Evolutionary conservation across 2,888 invertebrate genomes (phyloP), one percentile per base, ranked within the genome.

Genomic region (Lordiphosa fenestrarum): DNA sequence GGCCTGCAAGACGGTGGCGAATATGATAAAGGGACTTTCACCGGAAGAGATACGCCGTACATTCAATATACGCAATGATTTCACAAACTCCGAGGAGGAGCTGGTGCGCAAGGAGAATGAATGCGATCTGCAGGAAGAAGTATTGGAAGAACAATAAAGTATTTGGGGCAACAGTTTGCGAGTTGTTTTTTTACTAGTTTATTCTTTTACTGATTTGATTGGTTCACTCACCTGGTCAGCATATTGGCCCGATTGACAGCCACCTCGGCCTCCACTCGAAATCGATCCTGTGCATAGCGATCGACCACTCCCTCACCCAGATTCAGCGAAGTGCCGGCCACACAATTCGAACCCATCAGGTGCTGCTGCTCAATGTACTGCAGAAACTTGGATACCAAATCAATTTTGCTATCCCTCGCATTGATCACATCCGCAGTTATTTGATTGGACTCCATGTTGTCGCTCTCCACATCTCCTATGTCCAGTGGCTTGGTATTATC

Each of bases 171-270:
- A 25, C 6, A 25, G 7, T 7, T 25, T 25, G 25, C 4, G 19
- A 4, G 1, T 19, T 4, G 19, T 2, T n/a, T n/a, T n/a, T n/a
- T n/a, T n/a, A n/a, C n/a, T n/a, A n/a, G n/a, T n/a, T n/a, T n/a
- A n/a, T n/a, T n/a, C 6, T 25, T 33, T 15, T 15, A 15, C 2
- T 23, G 7, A 15, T 21, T 23, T 33, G 2, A 42, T 13, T 13
- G 25, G 30, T 7, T 41, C n/a, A 83, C 86, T 86, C 71, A 90
- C 90, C 90, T 88, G n/a, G 98, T 98, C 70, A 98, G 90, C 94
- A 98, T 96, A 87, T 98, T 98, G 2, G 98, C 98, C 57, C 97
- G 92, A 90, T 97, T 98, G 6, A 98, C 98, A 2, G 98, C 96
- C 7, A 97, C 94, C 82, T 97, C 95, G 0, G 98, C 98, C 89